phyloP scores from a whole-genome alignment of 2,797 vertebrate genomes.

The Aythya fuligula region DNA sequence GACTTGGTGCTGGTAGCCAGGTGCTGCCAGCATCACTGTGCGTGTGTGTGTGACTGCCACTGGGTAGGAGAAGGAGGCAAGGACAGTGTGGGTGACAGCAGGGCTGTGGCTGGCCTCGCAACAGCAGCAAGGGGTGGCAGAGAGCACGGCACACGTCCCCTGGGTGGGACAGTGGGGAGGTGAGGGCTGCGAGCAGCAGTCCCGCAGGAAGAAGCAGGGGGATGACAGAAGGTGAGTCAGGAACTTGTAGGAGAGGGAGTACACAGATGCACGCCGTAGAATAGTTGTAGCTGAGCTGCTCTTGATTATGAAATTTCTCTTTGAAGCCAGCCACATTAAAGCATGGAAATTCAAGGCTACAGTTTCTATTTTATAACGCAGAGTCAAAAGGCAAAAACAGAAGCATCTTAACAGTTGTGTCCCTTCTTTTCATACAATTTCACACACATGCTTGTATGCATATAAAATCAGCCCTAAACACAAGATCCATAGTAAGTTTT shows the following conservation, averaged over 20 bases:
- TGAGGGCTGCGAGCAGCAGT: neutral
- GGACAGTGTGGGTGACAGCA: neutral
- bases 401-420: conserved; percentile 10
- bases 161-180: neutral
- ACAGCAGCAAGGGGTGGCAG: neutral
- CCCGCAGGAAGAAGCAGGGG: neutral
- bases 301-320: neutral
- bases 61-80: neutral
- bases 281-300: neutral
- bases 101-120: neutral
- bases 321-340: neutral
- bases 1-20: neutral
- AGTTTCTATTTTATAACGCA: conserved; percentile 9
- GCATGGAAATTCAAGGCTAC: neutral
- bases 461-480: conserved; percentile 18
- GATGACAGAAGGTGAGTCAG: neutral
- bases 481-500: conserved; percentile 3
- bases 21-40: neutral
- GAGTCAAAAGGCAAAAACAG: conserved; percentile 36
- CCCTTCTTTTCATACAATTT: conserved; percentile 50
- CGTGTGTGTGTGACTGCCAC: neutral
- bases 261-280: neutral
- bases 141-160: accelerated
- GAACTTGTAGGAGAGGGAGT: neutral
- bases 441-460: neutral